These are phyloP conservation scores for Drymodes brunneopygia DNA, from an alignment of 2,113 vertebrate species.

Conservation along the genomic window DNA sequence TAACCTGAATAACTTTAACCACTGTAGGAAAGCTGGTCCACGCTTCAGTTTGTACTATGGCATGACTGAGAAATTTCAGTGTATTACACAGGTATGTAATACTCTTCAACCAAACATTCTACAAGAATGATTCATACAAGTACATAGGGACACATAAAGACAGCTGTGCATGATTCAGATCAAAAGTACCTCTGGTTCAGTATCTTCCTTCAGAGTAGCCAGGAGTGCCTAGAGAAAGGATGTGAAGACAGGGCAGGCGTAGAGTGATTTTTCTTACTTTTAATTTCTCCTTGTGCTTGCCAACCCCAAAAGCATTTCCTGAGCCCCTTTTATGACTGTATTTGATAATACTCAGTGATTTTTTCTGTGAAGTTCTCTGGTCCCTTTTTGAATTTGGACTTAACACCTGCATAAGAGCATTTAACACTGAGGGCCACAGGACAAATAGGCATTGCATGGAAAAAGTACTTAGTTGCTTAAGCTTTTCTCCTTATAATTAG, in stretches of 20 bases:
- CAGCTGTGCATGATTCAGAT: background rate
- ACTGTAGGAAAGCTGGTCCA: background rate
- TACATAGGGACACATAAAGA: background rate
- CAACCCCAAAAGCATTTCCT: background rate
- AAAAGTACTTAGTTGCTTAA: background rate
- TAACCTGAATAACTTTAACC: background rate
- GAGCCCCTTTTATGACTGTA: background rate
- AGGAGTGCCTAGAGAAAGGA: background rate
- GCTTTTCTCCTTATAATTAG: background rate
- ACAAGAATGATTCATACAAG: background rate
- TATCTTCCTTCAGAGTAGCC: background rate
- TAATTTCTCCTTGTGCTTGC: background rate
- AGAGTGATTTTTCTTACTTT: background rate
- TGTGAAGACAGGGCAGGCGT: background rate
- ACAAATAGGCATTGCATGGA: background rate
- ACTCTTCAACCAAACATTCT: background rate
- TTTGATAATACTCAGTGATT: background rate
- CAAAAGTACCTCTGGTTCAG: background rate
- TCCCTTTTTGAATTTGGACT: background rate
- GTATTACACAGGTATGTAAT: background rate
- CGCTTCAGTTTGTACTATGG: background rate
- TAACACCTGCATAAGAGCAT: background rate
- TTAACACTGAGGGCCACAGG: background rate
- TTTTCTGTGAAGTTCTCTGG: background rate
- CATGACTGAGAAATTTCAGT: background rate